phyloP scores from a whole-genome alignment of 1,140 invertebrate species.

The Drosophila malerkotliana region DNA sequence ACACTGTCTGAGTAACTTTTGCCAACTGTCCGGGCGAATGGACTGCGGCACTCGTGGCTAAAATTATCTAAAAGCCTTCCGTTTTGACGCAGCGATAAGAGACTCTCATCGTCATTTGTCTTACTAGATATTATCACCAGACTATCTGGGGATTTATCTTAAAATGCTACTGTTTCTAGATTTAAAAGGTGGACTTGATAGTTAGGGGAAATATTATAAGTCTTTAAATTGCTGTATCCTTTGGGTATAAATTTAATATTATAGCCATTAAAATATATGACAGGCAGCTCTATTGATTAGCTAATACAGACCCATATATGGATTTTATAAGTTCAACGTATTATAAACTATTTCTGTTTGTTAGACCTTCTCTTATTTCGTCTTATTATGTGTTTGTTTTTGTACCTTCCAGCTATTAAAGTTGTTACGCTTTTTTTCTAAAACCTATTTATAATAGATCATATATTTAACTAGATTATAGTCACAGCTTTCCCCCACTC shows the following conservation, averaged over 20 bases:
- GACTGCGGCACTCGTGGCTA: constrained; percentile 56
- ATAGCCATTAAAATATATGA: too few relatives aligned
- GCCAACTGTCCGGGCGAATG: constrained; percentile 14
- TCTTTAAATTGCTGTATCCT: too few relatives aligned
- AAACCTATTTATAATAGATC: background rate
- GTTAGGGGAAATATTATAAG: too few relatives aligned
- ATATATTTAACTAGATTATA: background rate
- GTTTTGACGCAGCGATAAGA: constrained; percentile 75
- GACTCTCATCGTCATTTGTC: constrained; percentile 30
- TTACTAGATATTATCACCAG: constrained; percentile 25
- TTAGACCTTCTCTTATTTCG: background rate
- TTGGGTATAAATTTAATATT: too few relatives aligned
- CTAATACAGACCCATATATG: background rate
- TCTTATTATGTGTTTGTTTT: background rate
- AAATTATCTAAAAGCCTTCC: constrained; percentile 68
- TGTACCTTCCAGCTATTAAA: background rate
- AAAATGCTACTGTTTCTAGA: constrained; percentile 45
- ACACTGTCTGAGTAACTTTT: constrained; percentile 22
- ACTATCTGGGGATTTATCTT: constrained; percentile 60
- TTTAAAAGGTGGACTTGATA: constrained; percentile 1
- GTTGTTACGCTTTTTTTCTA: background rate
- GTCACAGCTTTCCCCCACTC: background rate
- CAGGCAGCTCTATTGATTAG: too few relatives aligned
- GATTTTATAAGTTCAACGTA: background rate
- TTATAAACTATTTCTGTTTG: background rate